A percentile compares a stretch with the other conserved stretches of the same genome.
phyloP scores from a whole-genome alignment of 1,140 invertebrate species.

The Calosoma granatense region DNA sequence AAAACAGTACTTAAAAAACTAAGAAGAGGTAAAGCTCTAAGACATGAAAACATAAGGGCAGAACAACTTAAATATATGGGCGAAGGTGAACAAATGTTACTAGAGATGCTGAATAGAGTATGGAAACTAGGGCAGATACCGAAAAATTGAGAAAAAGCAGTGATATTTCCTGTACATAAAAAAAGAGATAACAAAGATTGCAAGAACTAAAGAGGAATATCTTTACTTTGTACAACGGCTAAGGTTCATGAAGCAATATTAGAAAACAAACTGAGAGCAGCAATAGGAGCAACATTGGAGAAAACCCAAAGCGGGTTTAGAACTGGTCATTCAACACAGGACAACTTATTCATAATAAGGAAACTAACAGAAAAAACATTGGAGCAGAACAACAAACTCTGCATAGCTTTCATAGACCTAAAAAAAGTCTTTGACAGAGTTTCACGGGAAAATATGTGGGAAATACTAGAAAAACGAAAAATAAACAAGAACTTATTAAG shows the following conservation, averaged over 20 bases:
- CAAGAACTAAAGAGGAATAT: slow-evolving; percentile 13
- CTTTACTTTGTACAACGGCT: slow-evolving; percentile 10
- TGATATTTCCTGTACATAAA: slow-evolving; percentile 18
- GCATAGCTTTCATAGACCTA: slow-evolving; percentile 9
- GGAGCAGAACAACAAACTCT: neutral
- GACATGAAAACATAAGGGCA: slow-evolving; percentile 14
- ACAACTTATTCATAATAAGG: slow-evolving; percentile 10
- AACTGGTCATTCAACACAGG: slow-evolving; percentile 1
- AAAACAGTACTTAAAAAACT: slow-evolving; percentile 13
- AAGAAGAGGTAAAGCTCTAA: slow-evolving; percentile 15
- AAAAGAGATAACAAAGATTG: slow-evolving; percentile 16
- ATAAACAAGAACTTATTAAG: neutral
- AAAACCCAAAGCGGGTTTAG: slow-evolving; percentile 14
- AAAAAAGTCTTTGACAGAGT: slow-evolving; percentile 14
- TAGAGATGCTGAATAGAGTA: slow-evolving; percentile 13
- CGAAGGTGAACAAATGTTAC: slow-evolving; percentile 9
- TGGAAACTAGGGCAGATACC: slow-evolving; percentile 17
- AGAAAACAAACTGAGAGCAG: slow-evolving; percentile 12
- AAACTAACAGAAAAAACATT: slow-evolving; percentile 9
- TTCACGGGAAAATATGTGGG: slow-evolving; percentile 7
- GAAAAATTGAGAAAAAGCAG: slow-evolving; percentile 13
- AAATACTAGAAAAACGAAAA: slow-evolving; percentile 5
- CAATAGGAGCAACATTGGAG: slow-evolving; percentile 6
- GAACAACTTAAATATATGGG: slow-evolving; percentile 17
- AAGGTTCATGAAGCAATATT: slow-evolving; percentile 13